These are phyloP conservation scores for Procambarus clarkii DNA, from an alignment of 1,140 invertebrate species.

Conservation along the genomic window DNA sequence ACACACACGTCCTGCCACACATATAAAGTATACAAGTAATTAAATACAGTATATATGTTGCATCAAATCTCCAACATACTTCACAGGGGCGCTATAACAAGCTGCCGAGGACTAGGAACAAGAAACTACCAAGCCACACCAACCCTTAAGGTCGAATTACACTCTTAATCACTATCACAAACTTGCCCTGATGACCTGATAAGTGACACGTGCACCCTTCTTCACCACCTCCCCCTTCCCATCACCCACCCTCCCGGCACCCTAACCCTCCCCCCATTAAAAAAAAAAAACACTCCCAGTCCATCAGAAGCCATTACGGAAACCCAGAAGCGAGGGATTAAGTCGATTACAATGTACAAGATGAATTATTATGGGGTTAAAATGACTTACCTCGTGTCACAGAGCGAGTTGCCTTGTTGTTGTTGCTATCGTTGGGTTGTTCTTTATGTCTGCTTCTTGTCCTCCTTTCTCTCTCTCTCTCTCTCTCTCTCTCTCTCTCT, in stretches of 20 bases:
- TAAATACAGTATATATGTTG: no score
- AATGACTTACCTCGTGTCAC: constrained; percentile 46
- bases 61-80: no score
- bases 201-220: constrained; percentile 28
- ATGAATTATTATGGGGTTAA: constrained; percentile 56
- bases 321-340: constrained; percentile 55
- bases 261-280: no score
- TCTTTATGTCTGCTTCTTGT: no score
- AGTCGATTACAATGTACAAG: constrained; percentile 53
- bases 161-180: constrained; percentile 26
- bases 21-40: no score
- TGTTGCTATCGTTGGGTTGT: no score
- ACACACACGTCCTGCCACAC: no score
- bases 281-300: constrained; percentile 24
- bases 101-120: no score
- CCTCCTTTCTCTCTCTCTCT: background rate
- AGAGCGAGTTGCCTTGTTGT: constrained; percentile 19
- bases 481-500: constrained; percentile 10
- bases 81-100: no score
- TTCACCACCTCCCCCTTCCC: background rate
- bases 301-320: constrained; percentile 58
- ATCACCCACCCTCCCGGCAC: no score
- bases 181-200: constrained; percentile 21
- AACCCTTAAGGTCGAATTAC: constrained; percentile 38
- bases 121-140: background rate